A percentile compares a stretch with the other conserved stretches of the same genome.
Conservation (phyloP, 2,888 invertebrate genomes). For the Spicauda simplicius region DNA sequence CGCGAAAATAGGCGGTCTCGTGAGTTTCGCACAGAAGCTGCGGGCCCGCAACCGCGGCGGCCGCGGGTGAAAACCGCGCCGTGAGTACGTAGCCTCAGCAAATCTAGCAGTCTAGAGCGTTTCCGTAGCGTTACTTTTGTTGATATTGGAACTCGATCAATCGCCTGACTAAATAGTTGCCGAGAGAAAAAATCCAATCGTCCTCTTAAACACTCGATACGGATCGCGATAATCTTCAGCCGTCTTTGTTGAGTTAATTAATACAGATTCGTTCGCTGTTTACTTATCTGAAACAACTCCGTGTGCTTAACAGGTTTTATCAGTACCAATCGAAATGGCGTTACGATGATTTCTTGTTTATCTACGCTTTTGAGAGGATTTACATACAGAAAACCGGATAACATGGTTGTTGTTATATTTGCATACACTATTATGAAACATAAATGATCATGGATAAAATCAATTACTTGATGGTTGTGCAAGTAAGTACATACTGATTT, state of each 20-base stretch:
- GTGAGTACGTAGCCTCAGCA: too few species aligned
- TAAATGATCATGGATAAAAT: neutral
- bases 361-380: neutral
- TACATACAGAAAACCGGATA: neutral
- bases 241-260: conserved; percentile 23
- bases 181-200: conserved; percentile 8
- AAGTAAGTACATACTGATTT: neutral
- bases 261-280: conserved; percentile 4
- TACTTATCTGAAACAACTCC: conserved; percentile 7
- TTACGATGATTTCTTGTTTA: neutral
- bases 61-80: too few species aligned
- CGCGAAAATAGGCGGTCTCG: too few species aligned
- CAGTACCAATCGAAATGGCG: neutral
- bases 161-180: conserved; percentile 8
- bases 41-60: too few species aligned
- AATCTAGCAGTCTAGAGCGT: conserved; percentile 9
- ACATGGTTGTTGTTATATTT: neutral
- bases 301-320: conserved; percentile 3
- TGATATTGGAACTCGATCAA: conserved; percentile 20
- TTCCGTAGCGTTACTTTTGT: conserved; percentile 36
- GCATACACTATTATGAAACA: neutral
- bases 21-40: too few species aligned
- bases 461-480: neutral
- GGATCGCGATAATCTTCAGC: conserved; percentile 11
- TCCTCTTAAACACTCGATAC: neutral